Base-by-base conservation (phyloP, 2,888 invertebrate species). In the Mellilla xanthometata region DNA sequence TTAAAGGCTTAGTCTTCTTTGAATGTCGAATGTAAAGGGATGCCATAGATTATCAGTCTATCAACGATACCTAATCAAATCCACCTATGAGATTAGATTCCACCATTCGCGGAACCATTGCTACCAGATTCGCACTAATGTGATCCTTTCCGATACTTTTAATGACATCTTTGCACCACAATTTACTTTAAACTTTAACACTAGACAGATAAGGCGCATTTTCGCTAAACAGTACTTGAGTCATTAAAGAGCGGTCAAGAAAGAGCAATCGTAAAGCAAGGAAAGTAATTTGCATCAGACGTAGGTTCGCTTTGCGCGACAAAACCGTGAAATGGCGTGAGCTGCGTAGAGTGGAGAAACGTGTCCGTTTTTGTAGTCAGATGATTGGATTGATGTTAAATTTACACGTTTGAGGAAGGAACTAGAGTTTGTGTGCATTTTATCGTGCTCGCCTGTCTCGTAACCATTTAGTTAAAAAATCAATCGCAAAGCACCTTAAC, bases 301-400 rank as follows among this genome's bases (percentile, higher is more conserved):
- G 58, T 65, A 68, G 62, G 62, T 60, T 64, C 62, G 61, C 58
- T 60, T 68, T 65, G 65, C 57, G 58, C 62, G 61, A 78, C 77
- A 79, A 80, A 74, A 80, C 79, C 88, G 87, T 88, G 88, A 86
- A 88, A 86, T 85, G 75, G 76, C 71, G 62, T 62, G 72, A 63
- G 76, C 68, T 63, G 69, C 63, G 22, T 11, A 8, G 46, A 23
- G 27, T 8, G 8, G 7, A 24, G 24, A 6, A 19, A 49, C 36
- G 12, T 0, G 29, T 12, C 19, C 29, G 27, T 38, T 42, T 48
- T 38, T 47, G 30, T 42, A 2, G 1, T 2, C 24, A 24, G 28
- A 11, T 11, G 10, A 39, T 11, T 5, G 11, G 7, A 13, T 12
- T 10, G 23, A 8, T 19, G 3, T 3, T 19, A 8, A 24, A 8